These are phyloP conservation scores for Anneissia japonica DNA, from an alignment of 35 echinoderm and acorn worm genomes.

Conservation along the genomic window DNA sequence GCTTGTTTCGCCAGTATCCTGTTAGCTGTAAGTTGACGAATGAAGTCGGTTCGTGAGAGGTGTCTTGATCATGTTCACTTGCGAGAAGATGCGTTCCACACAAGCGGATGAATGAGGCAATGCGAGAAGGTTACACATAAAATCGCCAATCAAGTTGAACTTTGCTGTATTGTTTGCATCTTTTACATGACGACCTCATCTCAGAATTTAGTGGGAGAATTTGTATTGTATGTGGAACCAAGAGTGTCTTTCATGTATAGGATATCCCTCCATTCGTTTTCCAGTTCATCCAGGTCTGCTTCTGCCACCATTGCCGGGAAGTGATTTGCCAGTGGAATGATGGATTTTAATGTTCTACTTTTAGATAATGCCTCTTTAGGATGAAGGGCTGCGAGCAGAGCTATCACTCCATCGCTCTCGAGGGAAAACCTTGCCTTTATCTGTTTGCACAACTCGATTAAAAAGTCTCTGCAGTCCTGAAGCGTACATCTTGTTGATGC, in stretches of 20 bases:
- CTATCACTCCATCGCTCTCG: slow-evolving; percentile 10
- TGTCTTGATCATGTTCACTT: slow-evolving; percentile 43
- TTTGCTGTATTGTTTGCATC: slow-evolving; percentile 1
- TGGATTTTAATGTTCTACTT: slow-evolving; percentile 21
- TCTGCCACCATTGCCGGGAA: slow-evolving; percentile 20
- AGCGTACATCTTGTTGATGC: slow-evolving; percentile 5
- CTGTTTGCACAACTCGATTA: slow-evolving; percentile 23
- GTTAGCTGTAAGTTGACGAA: slow-evolving; percentile 9
- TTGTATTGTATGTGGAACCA: neutral
- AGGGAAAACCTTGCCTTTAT: slow-evolving; percentile 16
- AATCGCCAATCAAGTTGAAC: slow-evolving; percentile 18
- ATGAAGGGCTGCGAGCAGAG: slow-evolving; percentile 13
- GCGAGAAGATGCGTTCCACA: slow-evolving; percentile 19
- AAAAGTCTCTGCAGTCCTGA: slow-evolving; percentile 23
- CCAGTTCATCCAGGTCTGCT: slow-evolving; percentile 8
- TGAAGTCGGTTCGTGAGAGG: slow-evolving; percentile 17
- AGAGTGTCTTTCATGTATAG: slow-evolving; percentile 25
- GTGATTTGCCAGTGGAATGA: slow-evolving; percentile 15
- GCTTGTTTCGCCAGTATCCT: slow-evolving; percentile 23
- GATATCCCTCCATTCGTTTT: slow-evolving; percentile 23
- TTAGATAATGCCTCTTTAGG: slow-evolving; percentile 23
- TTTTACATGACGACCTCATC: slow-evolving; percentile 18
- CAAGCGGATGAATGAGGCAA: slow-evolving; percentile 32
- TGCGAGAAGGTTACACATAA: slow-evolving; percentile 16
- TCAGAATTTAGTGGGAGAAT: slow-evolving; percentile 25